Evolutionary conservation across 2,113 vertebrate species (phyloP).

Genomic region (Coreoperca whiteheadi): DNA sequence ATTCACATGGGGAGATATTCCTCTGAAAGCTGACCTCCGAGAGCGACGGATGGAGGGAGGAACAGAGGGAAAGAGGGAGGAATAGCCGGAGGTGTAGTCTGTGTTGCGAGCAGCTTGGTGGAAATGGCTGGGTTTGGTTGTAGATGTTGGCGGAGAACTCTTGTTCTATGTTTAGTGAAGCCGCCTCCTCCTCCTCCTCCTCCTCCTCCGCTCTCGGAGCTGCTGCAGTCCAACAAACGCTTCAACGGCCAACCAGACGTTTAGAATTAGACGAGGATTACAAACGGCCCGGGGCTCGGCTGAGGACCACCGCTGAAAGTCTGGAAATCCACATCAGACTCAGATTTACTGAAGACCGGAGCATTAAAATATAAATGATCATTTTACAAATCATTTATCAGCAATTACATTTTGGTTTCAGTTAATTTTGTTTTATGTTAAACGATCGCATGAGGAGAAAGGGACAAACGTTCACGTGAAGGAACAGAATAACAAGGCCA

Average conservation of each 20-base stretch:
- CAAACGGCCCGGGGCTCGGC: background rate
- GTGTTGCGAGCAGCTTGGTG: conserved; percentile 23
- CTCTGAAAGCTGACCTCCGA: conserved; percentile 27
- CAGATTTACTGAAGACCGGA: too few relatives aligned
- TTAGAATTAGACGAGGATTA: background rate
- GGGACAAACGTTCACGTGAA: too few relatives aligned
- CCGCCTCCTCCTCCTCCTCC: conserved; percentile 13
- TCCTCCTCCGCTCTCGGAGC: conserved; percentile 7
- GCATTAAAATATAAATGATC: too few relatives aligned
- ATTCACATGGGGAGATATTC: conserved; percentile 4
- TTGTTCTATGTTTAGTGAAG: conserved; percentile 48
- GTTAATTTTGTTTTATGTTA: too few relatives aligned
- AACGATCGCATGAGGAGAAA: too few relatives aligned
- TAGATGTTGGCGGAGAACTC: conserved; percentile 35
- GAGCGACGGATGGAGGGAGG: conserved; percentile 1
- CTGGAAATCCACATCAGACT: background rate
- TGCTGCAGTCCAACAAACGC: conserved; percentile 26
- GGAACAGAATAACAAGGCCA: too few relatives aligned
- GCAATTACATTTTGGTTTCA: too few relatives aligned
- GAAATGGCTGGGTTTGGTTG: conserved; percentile 26
- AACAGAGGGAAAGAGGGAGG: background rate
- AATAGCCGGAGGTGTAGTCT: conserved; percentile 28
- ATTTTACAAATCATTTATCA: too few relatives aligned
- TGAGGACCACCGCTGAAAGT: background rate
- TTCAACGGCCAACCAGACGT: conserved; percentile 3